Conservation (phyloP, 2,888 invertebrate genomes). For the Myopa testacea region DNA sequence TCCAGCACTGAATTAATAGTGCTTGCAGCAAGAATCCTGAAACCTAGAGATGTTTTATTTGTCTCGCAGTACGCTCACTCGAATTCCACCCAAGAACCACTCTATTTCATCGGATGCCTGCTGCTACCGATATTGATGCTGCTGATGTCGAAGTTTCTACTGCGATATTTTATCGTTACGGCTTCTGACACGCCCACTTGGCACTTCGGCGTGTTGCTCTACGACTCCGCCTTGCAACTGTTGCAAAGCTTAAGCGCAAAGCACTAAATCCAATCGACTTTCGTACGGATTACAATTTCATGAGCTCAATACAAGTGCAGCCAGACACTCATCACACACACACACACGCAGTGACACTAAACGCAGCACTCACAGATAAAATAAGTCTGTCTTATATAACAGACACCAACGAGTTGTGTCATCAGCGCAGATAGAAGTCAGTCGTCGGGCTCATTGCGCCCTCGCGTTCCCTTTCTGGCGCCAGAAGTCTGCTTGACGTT, state of each 20-base stretch:
- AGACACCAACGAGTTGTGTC: background rate
- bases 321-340: conserved; percentile 15
- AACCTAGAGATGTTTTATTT: background rate
- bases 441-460: too few species aligned
- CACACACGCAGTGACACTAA: too few species aligned
- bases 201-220: too few species aligned
- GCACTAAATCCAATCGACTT: conserved; percentile 30
- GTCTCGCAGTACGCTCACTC: background rate
- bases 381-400: background rate
- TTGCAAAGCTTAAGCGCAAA: background rate
- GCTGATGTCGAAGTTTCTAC: background rate
- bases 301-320: conserved; percentile 23
- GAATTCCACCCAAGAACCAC: background rate
- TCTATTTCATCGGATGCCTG: conserved; percentile 12
- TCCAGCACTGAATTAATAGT: too few species aligned
- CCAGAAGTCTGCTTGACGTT: too few species aligned
- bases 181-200: background rate
- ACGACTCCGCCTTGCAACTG: too few species aligned
- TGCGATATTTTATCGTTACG: background rate
- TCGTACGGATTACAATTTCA: conserved; percentile 32
- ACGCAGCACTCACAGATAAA: background rate
- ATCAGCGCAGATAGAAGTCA: background rate
- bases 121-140: background rate
- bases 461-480: too few species aligned
- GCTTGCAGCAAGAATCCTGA: background rate